phyloP scores from a whole-genome alignment of 1,140 invertebrate genomes.

The Sinella curviseta region DNA sequence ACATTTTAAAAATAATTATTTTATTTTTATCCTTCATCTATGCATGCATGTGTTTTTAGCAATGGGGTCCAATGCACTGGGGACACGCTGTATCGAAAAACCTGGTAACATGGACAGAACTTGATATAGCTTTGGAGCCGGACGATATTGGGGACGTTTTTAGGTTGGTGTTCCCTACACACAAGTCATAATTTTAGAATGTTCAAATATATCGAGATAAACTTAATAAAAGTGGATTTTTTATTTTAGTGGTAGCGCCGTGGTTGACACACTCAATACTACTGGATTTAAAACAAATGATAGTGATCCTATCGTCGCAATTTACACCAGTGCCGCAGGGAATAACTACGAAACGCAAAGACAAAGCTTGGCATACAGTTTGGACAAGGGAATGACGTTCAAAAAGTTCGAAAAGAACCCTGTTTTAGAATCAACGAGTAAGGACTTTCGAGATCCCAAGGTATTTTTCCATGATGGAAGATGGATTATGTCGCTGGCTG shows the following conservation, averaged over 20 bases:
- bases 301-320: conserved; percentile 31
- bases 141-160: conserved; percentile 41
- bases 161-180: background rate
- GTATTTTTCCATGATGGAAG: conserved; percentile 22
- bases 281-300: conserved; percentile 31
- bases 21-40: background rate
- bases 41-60: background rate
- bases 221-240: background rate
- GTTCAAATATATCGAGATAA: no score
- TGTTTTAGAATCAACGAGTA: conserved; percentile 29
- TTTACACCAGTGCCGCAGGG: conserved; percentile 40
- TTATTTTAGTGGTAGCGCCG: conserved; percentile 38
- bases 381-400: conserved; percentile 33
- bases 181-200: background rate
- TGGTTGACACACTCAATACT: conserved; percentile 36
- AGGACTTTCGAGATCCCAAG: conserved; percentile 45
- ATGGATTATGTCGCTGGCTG: conserved; percentile 40
- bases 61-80: conserved; percentile 27
- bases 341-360: background rate
- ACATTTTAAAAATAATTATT: background rate
- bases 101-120: conserved; percentile 41
- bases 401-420: conserved; percentile 38
- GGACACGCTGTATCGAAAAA: conserved; percentile 36
- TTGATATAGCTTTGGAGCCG: conserved; percentile 39
- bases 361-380: conserved; percentile 41